phyloP scores from a whole-genome alignment of 2,113 vertebrate species.

The Conger conger region DNA sequence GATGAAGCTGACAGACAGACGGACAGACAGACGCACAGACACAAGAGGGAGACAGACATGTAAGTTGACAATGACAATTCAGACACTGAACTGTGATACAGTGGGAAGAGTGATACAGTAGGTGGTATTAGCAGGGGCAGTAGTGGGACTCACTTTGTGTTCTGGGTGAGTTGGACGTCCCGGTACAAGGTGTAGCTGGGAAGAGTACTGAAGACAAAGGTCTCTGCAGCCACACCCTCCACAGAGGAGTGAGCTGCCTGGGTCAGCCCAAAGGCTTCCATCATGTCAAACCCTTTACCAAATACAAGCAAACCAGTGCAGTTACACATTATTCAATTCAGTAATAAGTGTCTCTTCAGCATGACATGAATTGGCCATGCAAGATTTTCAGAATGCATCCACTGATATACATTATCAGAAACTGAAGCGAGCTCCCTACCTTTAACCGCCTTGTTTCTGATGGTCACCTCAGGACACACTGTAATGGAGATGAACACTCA shows the following conservation, averaged over 20 bases:
- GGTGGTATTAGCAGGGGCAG: too few species aligned
- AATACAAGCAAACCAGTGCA: neutral
- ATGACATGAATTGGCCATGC: neutral
- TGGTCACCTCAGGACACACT: conserved; percentile 73
- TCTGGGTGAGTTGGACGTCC: conserved; percentile 81
- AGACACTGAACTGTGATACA: neutral
- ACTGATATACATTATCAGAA: neutral
- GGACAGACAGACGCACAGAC: neutral
- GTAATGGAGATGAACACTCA: conserved; percentile 45
- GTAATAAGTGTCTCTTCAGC: neutral
- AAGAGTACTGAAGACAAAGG: conserved; percentile 72
- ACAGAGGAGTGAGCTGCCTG: conserved; percentile 77
- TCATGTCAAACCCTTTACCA: conserved; percentile 87
- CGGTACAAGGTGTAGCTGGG: conserved; percentile 80
- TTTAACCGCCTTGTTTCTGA: conserved; percentile 69
- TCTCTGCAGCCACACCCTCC: conserved; percentile 81
- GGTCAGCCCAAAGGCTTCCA: conserved; percentile 86
- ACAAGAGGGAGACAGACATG: neutral
- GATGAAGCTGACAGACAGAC: conserved; percentile 66
- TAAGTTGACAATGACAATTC: neutral
- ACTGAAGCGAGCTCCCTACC: conserved; percentile 48
- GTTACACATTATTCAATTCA: neutral
- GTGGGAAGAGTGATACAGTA: too few species aligned
- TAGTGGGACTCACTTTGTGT: conserved; percentile 73
- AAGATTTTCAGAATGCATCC: neutral